These are phyloP conservation scores for Conus canariensis DNA, from an alignment of 2,888 invertebrate species.

Conservation along the genomic window DNA sequence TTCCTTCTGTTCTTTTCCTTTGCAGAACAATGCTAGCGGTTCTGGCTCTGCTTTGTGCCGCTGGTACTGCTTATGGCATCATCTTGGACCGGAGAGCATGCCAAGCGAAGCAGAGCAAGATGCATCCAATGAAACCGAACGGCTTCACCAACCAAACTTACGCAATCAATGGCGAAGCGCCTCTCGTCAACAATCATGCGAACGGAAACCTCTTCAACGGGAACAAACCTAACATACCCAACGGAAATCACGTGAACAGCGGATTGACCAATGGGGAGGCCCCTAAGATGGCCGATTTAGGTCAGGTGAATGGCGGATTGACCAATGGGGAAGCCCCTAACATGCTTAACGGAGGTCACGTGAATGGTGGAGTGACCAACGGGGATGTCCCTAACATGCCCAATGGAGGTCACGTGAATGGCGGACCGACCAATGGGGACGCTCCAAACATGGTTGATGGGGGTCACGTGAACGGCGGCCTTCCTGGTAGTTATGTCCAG, in stretches of 20 bases:
- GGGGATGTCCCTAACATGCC: neutral
- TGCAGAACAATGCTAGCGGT: neutral
- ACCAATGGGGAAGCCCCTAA: neutral
- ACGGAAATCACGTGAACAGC: slow-evolving; percentile 4
- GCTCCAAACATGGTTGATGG: neutral
- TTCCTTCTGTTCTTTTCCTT: neutral
- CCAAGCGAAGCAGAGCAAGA: neutral
- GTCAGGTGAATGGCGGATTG: neutral
- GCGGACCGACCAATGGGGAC: neutral
- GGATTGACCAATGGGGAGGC: neutral
- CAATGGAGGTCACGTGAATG: neutral
- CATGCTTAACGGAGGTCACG: neutral
- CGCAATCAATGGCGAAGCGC: neutral
- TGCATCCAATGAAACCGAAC: neutral
- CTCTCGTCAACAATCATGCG: neutral
- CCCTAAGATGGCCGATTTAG: neutral
- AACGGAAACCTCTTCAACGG: neutral
- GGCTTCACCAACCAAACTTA: neutral
- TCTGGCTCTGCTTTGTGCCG: neutral
- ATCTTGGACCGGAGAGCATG: neutral
- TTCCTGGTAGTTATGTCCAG: neutral
- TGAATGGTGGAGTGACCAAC: neutral
- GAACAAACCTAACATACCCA: neutral
- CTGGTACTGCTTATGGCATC: slow-evolving; percentile 6
- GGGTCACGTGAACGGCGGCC: neutral